phyloP scores from a whole-genome alignment of 2,113 vertebrate species.

The Picathartes gymnocephalus region DNA sequence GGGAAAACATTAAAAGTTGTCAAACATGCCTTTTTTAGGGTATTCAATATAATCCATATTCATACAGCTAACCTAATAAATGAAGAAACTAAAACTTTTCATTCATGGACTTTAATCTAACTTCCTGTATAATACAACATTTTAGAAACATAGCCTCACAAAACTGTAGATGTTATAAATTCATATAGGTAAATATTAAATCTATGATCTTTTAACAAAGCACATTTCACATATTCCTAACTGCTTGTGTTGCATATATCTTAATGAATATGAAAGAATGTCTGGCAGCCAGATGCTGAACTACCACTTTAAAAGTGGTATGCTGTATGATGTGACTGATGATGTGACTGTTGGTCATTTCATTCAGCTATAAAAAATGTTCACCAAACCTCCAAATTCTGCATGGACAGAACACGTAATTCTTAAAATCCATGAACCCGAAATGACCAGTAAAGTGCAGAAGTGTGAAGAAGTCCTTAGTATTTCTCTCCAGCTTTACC shows the following conservation, averaged over 20 bases:
- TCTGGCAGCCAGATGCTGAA: not conserved
- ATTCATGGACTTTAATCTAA: not conserved
- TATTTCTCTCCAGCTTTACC: not conserved
- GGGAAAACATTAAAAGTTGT: slow-evolving; percentile 57
- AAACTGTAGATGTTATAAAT: not conserved
- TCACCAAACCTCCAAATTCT: not conserved
- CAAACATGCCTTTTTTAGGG: slow-evolving; percentile 46
- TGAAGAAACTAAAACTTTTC: not conserved
- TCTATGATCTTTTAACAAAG: not conserved
- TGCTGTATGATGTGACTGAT: not conserved
- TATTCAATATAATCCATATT: slow-evolving; percentile 21
- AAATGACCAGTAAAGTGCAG: not conserved
- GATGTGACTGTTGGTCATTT: not conserved
- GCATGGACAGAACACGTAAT: not conserved
- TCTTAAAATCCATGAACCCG: not conserved
- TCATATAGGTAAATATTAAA: not conserved
- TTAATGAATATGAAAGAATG: not conserved
- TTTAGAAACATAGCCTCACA: not conserved
- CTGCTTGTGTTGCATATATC: not conserved
- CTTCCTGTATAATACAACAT: not conserved
- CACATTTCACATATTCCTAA: not conserved
- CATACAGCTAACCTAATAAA: slow-evolving; percentile 3
- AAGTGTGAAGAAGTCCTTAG: not conserved
- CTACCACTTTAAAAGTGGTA: not conserved
- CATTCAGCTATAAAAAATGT: not conserved